phyloP scores from a whole-genome alignment of 1,140 invertebrate species.

The Zaprionus nigranus region DNA sequence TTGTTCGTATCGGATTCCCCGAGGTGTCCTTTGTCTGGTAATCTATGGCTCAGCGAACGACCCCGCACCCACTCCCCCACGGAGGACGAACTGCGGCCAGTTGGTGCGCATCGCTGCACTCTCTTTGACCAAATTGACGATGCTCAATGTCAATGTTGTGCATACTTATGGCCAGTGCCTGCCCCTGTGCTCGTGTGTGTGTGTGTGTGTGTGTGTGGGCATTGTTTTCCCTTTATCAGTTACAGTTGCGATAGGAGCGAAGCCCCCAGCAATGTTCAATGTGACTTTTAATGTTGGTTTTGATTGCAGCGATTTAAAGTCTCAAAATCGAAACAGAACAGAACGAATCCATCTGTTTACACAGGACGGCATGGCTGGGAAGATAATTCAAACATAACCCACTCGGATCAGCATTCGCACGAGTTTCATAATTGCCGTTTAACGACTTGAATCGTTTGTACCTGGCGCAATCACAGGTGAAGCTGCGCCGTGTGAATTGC shows the following conservation, averaged over 20 bases:
- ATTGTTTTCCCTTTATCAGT: constrained; percentile 41
- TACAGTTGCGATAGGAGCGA: constrained; percentile 14
- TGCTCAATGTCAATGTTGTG: constrained; percentile 69
- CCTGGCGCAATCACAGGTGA: constrained; percentile 35
- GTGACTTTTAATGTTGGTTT: constrained; percentile 27
- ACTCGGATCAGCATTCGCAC: neutral
- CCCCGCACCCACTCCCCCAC: constrained; percentile 12
- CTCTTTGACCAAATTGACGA: constrained; percentile 32
- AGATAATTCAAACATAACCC: neutral
- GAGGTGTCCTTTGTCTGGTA: constrained; percentile 60
- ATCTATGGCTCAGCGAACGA: constrained; percentile 50
- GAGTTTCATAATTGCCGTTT: constrained; percentile 65
- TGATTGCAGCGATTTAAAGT: constrained; percentile 16
- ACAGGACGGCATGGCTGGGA: neutral
- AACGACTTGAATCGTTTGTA: constrained; percentile 34
- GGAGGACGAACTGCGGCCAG: constrained; percentile 22
- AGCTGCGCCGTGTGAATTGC: constrained; percentile 39
- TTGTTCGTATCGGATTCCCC: constrained; percentile 38
- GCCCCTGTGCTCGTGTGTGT: neutral
- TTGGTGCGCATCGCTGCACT: constrained; percentile 51
- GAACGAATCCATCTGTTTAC: neutral
- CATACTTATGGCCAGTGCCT: constrained; percentile 16
- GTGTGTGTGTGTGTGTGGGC: neutral
- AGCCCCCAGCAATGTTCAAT: constrained; percentile 22
- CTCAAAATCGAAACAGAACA: neutral